Percentiles rank a stretch among this genome's conserved stretches.
Conservation (phyloP, 1,140 invertebrate species). For the Xylocopa sonorina region DNA sequence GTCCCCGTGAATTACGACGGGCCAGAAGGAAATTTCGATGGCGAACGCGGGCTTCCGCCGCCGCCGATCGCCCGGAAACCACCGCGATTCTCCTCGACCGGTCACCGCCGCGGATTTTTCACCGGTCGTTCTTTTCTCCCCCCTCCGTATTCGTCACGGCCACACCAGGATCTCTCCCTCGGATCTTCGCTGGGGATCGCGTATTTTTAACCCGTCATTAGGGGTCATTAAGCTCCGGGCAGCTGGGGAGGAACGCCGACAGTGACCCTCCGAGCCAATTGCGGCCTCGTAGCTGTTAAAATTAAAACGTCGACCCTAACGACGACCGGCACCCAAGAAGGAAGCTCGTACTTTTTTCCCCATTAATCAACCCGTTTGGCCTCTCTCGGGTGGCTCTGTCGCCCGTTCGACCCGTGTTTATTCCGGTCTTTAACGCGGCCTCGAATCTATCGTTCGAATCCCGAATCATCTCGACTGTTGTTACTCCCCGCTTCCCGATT, state of each 20-base stretch:
- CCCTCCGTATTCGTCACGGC: background rate
- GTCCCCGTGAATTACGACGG: background rate
- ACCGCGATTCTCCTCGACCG: background rate
- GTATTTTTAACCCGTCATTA: slow-evolving; percentile 44
- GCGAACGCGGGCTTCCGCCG: too few species aligned
- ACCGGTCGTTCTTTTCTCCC: background rate
- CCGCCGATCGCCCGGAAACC: background rate
- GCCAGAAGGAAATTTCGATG: background rate
- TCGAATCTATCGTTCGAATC: too few species aligned
- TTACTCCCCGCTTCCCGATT: too few species aligned
- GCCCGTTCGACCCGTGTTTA: too few species aligned
- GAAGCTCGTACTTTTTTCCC: background rate
- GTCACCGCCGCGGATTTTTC: background rate
- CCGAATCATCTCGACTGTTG: too few species aligned
- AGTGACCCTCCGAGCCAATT: slow-evolving; percentile 34
- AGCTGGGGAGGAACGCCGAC: slow-evolving; percentile 8
- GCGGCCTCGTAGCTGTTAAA: slow-evolving; percentile 4
- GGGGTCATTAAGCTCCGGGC: slow-evolving; percentile 22
- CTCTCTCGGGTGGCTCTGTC: too few species aligned
- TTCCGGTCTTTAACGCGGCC: too few species aligned
- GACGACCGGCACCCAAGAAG: background rate
- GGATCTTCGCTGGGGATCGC: slow-evolving; percentile 11
- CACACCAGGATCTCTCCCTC: background rate
- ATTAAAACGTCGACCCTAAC: slow-evolving; percentile 23
- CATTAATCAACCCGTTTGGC: too few species aligned